Evolutionary conservation across 2,888 invertebrate genomes (phyloP).

Genomic region (Iphiclides podalirius): DNA sequence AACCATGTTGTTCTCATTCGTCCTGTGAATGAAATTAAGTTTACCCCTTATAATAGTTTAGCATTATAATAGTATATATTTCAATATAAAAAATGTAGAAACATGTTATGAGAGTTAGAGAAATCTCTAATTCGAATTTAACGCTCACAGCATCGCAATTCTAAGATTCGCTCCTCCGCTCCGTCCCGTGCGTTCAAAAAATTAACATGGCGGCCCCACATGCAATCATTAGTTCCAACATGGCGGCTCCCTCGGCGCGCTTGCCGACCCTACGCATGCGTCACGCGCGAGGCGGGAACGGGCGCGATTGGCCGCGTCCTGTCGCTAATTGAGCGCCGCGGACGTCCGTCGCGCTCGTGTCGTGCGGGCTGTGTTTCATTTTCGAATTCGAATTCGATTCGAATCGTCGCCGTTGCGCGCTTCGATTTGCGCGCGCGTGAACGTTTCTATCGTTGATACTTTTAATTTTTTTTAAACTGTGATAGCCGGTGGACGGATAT

Average conservation of each 20-base stretch:
- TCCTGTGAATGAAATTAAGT: too few relatives aligned
- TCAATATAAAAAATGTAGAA: too few relatives aligned
- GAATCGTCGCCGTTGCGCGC: conserved; percentile 16
- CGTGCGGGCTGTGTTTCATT: conserved; percentile 38
- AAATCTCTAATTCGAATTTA: too few relatives aligned
- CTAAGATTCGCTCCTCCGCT: background rate
- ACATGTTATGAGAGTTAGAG: too few relatives aligned
- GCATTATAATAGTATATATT: too few relatives aligned
- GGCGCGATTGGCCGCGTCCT: conserved; percentile 64
- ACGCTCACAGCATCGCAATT: too few relatives aligned
- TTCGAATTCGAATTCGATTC: conserved; percentile 31
- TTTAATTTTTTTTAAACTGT: background rate
- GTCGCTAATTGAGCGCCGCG: conserved; percentile 62
- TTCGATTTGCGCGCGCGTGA: conserved; percentile 19
- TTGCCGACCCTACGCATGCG: conserved; percentile 27
- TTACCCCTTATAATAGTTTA: too few relatives aligned
- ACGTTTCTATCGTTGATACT: conserved; percentile 7
- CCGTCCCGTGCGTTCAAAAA: conserved; percentile 4
- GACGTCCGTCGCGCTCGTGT: conserved; percentile 54
- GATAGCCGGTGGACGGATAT: background rate
- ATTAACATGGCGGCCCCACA: conserved; percentile 17
- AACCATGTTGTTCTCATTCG: too few relatives aligned
- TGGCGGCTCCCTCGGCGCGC: conserved; percentile 19
- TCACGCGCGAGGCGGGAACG: conserved; percentile 50
- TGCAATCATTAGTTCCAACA: conserved; percentile 23